phyloP scores from a whole-genome alignment of 2,888 invertebrate genomes.

The Allolobophora icterica region DNA sequence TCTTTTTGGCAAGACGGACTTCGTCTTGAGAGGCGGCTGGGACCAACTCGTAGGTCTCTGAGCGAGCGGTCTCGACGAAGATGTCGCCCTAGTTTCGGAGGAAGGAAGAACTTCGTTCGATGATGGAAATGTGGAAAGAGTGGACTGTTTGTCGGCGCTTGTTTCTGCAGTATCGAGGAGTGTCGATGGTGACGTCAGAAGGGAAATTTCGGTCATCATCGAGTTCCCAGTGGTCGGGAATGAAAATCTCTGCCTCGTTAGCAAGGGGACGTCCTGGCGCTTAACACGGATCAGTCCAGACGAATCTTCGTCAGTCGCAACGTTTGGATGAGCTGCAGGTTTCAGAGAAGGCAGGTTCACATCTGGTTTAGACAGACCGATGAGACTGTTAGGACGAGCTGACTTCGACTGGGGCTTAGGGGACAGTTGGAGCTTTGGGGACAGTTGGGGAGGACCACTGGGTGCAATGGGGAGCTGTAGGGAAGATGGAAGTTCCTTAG shows the following conservation, averaged over 20 bases:
- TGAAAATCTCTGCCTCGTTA: not conserved
- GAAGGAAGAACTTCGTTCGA: not conserved
- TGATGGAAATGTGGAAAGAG: not conserved
- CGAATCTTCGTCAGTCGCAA: not conserved
- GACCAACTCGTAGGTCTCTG: conserved; percentile 15
- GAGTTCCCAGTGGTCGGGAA: not conserved
- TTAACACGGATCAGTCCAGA: not conserved
- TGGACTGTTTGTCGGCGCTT: not conserved
- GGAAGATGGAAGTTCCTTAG: not conserved
- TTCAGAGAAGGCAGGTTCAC: not conserved
- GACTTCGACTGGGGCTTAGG: not conserved
- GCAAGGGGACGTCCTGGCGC: not conserved
- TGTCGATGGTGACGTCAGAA: not conserved
- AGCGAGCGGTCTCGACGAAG: not conserved
- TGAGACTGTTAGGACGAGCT: conserved; percentile 2
- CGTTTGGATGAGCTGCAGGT: not conserved
- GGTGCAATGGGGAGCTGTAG: not conserved
- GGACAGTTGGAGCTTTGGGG: conserved; percentile 3
- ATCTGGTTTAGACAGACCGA: not conserved
- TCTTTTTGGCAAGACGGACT: not conserved
- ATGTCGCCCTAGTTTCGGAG: not conserved
- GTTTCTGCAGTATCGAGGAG: not conserved
- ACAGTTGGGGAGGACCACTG: not conserved
- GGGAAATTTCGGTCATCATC: not conserved
- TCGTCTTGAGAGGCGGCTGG: not conserved